Conservation (phyloP, 2,888 invertebrate species). For the Lochmaea capreae region DNA sequence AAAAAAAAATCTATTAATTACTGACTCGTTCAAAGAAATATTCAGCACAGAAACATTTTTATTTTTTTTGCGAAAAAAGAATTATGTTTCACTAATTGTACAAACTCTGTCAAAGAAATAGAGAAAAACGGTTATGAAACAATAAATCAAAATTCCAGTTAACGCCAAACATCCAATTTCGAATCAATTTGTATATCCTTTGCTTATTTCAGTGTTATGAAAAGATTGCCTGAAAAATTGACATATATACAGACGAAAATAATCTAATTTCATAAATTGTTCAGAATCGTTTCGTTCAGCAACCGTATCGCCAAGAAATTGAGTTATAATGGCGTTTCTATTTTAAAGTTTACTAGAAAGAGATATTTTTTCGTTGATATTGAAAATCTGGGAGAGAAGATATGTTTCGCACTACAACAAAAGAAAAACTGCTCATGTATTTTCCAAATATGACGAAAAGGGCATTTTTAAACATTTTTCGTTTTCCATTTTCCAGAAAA, state of each 20-base stretch:
- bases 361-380: no score
- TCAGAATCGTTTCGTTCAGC: not conserved
- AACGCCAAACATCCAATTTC: not conserved
- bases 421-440: no score
- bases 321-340: not conserved
- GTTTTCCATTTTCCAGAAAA: no score
- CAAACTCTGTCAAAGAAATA: not conserved
- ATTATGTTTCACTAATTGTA: not conserved
- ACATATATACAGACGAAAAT: not conserved
- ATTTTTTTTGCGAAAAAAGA: not conserved
- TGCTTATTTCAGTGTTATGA: not conserved
- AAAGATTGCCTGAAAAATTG: not conserved
- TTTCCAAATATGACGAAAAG: no score
- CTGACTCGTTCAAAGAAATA: not conserved
- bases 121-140: not conserved
- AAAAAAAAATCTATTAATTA: conserved; percentile 20
- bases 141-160: no score
- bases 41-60: not conserved
- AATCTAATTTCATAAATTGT: not conserved
- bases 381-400: no score
- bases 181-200: not conserved
- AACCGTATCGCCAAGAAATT: not conserved
- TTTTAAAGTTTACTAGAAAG: not conserved
- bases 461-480: no score
- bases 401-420: no score